A percentile compares a stretch with the other conserved stretches of the same genome.
These are phyloP conservation scores for Bubalus kerabau DNA, from an alignment of 2,113 vertebrate genomes.

Conservation along the genomic window DNA sequence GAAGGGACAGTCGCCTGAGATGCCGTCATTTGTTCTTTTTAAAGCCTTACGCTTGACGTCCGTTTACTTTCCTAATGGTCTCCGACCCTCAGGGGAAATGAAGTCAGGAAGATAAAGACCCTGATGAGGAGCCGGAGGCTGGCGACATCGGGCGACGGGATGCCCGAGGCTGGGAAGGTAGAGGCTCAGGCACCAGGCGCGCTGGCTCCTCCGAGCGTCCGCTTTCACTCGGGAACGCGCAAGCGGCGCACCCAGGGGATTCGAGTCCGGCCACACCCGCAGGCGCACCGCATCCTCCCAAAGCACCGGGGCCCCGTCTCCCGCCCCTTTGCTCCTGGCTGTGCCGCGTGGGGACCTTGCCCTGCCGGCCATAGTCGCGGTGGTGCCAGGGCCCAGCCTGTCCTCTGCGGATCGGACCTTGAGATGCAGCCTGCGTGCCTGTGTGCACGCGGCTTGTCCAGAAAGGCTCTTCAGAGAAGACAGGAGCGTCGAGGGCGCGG, in stretches of 20 bases:
- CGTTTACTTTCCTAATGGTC: fast-evolving
- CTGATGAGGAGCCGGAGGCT: fast-evolving
- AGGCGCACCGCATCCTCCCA: fast-evolving
- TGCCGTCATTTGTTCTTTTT: background rate
- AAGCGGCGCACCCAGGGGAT: fast-evolving
- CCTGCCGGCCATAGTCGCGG: fast-evolving
- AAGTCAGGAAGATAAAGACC: background rate
- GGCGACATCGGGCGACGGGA: fast-evolving
- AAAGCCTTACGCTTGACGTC: background rate
- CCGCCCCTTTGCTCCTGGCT: fast-evolving
- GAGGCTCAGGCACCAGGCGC: background rate
- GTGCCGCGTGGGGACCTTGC: background rate
- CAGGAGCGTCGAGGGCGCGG: fast-evolving
- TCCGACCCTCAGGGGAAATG: background rate
- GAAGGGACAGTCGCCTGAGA: background rate
- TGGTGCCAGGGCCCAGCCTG: background rate
- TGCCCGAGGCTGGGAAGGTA: background rate
- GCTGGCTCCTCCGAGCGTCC: fast-evolving
- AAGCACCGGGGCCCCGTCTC: fast-evolving
- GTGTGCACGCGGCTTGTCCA: fast-evolving
- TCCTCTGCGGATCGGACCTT: background rate
- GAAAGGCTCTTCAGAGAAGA: background rate
- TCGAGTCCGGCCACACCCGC: fast-evolving
- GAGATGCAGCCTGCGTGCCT: fast-evolving
- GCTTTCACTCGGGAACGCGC: fast-evolving